These are phyloP conservation scores for Hyposoter didymator DNA, from an alignment of 2,888 invertebrate species.

Conservation along the genomic window DNA sequence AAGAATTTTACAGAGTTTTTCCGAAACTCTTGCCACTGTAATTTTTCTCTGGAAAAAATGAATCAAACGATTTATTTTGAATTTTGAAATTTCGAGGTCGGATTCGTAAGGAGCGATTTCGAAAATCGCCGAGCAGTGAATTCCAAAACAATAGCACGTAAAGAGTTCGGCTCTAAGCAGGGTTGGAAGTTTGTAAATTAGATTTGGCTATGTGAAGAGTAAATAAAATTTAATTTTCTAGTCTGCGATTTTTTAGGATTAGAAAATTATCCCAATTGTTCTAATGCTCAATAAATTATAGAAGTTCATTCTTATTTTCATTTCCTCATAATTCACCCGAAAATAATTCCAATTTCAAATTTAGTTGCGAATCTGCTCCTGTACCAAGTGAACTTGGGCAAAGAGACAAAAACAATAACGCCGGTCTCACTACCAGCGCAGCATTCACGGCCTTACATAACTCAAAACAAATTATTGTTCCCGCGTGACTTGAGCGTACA, in stretches of 20 bases:
- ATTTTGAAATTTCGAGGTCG: too few relatives aligned
- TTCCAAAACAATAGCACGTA: too few relatives aligned
- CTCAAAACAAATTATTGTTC: conserved; percentile 41
- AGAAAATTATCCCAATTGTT: not conserved
- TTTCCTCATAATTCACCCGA: not conserved
- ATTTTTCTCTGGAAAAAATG: too few relatives aligned
- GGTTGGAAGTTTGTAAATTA: not conserved
- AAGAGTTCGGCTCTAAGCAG: too few relatives aligned
- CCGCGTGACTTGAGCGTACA: conserved; percentile 17
- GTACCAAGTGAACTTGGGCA: not conserved
- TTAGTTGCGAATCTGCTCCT: not conserved
- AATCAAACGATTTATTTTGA: too few relatives aligned
- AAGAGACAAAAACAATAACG: conserved; percentile 11
- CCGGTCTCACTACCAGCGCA: not conserved
- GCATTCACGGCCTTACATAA: conserved; percentile 12
- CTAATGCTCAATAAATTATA: not conserved
- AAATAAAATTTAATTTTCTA: not conserved
- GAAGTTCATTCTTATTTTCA: not conserved
- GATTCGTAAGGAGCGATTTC: too few relatives aligned
- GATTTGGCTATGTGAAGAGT: not conserved
- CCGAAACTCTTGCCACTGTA: too few relatives aligned
- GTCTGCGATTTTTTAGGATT: not conserved
- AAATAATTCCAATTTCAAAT: not conserved
- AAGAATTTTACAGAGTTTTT: not conserved
- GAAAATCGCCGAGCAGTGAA: too few relatives aligned